Percentiles rank a stretch among this genome's conserved stretches.
Conservation (phyloP, 2,888 invertebrate genomes). For the Bombyx huttoni region DNA sequence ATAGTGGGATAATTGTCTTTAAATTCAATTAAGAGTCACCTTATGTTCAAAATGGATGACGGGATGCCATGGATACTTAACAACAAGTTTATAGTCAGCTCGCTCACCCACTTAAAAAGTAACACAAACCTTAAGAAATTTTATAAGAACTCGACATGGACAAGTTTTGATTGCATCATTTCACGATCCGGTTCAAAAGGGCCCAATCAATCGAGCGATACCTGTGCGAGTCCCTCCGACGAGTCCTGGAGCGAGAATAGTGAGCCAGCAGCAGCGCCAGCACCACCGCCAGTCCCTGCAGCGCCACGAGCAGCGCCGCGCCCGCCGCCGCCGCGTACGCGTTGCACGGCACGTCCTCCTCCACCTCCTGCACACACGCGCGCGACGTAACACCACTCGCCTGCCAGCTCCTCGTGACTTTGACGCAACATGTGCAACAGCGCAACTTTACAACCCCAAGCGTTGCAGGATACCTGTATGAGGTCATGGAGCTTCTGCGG, state of each 20-base stretch:
- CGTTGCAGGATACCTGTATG: slow-evolving; percentile 15
- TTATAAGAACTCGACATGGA: no score
- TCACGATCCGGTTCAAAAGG: no score
- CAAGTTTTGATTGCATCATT: no score
- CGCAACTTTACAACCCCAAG: neutral
- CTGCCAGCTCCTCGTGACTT: neutral
- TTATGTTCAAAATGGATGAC: no score
- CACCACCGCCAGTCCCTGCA: slow-evolving; percentile 23
- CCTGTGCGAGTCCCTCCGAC: neutral
- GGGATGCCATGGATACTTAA: no score
- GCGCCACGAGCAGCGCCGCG: slow-evolving; percentile 17
- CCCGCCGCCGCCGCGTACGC: slow-evolving; percentile 22
- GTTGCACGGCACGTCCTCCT: slow-evolving; percentile 33
- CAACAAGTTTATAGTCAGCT: no score
- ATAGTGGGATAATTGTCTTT: no score
- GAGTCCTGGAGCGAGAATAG: slow-evolving; percentile 4
- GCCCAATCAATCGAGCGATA: neutral
- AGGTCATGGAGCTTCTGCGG: slow-evolving; percentile 21
- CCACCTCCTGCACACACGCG: slow-evolving; percentile 25
- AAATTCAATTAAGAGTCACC: no score
- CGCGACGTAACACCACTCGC: neutral
- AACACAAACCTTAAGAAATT: no score
- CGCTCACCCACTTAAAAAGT: neutral
- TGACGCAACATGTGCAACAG: neutral
- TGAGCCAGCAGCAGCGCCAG: slow-evolving; percentile 21